Evolutionary conservation across 2,797 vertebrate genomes (phyloP).

Genomic region (Enteromius thamalakanensis): DNA sequence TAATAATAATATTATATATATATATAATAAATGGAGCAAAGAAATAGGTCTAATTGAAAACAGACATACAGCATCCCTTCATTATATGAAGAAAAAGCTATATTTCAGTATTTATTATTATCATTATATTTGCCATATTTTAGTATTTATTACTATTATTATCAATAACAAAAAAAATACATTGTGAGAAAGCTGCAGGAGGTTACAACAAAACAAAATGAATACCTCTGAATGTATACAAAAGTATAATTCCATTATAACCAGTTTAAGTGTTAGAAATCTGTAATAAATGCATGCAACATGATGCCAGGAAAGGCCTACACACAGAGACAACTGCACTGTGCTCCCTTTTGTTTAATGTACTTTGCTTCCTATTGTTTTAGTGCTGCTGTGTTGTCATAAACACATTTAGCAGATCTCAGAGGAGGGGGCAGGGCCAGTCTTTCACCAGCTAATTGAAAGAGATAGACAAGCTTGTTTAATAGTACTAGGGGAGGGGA

Average conservation of each 20-base stretch:
- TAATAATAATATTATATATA: background rate
- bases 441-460: conserved; percentile 54
- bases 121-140: background rate
- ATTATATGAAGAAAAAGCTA: background rate
- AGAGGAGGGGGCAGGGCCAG: conserved; percentile 40
- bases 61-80: background rate
- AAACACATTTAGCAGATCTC: conserved; percentile 49
- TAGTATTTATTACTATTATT: no score
- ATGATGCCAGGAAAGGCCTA: conserved; percentile 29
- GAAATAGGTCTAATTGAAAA: background rate
- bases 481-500: conserved; percentile 55
- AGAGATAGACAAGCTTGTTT: conserved; percentile 60
- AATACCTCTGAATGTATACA: background rate
- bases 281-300: background rate
- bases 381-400: conserved; percentile 57
- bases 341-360: conserved; percentile 40
- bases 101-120: no score
- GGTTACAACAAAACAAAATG: background rate
- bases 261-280: background rate
- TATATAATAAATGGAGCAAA: background rate
- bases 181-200: background rate
- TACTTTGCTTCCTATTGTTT: conserved; percentile 47
- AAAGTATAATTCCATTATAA: background rate
- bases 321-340: conserved; percentile 30
- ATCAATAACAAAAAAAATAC: background rate